These are phyloP conservation scores for Podarcis cretensis DNA, from an alignment of 2,113 vertebrate species.

Conservation along the genomic window DNA sequence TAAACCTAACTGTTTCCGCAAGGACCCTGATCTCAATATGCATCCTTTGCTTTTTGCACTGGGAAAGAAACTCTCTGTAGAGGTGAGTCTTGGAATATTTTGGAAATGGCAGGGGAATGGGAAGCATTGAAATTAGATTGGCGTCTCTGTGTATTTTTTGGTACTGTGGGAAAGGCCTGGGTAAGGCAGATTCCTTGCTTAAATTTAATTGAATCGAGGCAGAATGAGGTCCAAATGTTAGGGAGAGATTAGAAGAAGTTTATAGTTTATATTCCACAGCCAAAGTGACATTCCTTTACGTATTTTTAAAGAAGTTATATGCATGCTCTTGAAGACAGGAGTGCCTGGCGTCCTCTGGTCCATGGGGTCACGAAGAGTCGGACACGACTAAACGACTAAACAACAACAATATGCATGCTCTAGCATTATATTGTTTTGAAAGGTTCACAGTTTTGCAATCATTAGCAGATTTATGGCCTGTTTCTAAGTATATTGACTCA, in stretches of 20 bases:
- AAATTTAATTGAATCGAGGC: background rate
- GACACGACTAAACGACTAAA: too few relatives aligned
- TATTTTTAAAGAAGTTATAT: background rate
- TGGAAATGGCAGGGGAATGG: background rate
- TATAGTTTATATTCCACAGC: background rate
- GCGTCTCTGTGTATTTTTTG: background rate
- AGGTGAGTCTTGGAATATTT: constrained; percentile 72
- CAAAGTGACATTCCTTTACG: background rate
- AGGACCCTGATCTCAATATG: constrained; percentile 86
- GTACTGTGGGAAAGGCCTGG: background rate
- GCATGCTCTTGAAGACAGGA: background rate
- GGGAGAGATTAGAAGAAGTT: background rate
- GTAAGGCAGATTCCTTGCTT: background rate
- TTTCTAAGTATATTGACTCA: background rate
- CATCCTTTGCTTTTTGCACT: constrained; percentile 83
- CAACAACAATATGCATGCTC: background rate
- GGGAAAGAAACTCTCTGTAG: constrained; percentile 83
- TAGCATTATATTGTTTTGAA: background rate
- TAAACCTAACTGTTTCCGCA: constrained; percentile 85
- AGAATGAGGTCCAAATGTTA: background rate
- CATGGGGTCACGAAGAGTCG: too few relatives aligned
- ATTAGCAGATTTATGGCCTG: background rate
- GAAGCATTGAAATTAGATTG: background rate
- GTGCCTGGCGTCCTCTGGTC: too few relatives aligned
- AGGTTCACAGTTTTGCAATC: background rate